Evolutionary conservation across 2,888 invertebrate genomes (phyloP).

Genomic region (Dryomyza anilis): DNA sequence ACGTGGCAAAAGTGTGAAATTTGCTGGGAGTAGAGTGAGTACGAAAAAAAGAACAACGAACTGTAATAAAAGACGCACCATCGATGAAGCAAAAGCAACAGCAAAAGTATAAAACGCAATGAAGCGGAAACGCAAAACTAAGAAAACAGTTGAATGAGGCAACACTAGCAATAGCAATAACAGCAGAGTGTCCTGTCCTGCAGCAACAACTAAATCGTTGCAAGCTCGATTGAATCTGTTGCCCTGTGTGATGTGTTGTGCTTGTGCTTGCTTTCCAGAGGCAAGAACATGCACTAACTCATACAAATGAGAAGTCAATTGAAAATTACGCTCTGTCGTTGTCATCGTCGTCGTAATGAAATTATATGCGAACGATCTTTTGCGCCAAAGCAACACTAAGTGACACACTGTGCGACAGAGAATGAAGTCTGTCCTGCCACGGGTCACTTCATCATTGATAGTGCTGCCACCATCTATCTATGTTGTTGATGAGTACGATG

Average conservation of each 20-base stretch:
- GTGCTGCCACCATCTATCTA: neutral
- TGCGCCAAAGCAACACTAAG: conserved; percentile 13
- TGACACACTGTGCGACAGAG: neutral
- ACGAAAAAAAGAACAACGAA: conserved; percentile 10
- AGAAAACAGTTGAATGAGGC: conserved; percentile 14
- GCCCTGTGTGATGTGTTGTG: conserved; percentile 23
- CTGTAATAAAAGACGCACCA: conserved; percentile 23
- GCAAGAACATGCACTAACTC: neutral
- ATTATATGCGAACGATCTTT: conserved; percentile 35
- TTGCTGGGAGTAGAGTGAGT: too few species aligned
- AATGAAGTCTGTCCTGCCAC: neutral
- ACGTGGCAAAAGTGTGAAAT: conserved; percentile 32
- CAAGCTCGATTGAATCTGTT: conserved; percentile 37
- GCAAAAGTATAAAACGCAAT: conserved; percentile 33
- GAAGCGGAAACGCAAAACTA: conserved; percentile 31
- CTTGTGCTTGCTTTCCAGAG: conserved; percentile 29
- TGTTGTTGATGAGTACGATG: neutral
- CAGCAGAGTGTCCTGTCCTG: conserved; percentile 17
- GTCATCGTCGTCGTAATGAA: conserved; percentile 38
- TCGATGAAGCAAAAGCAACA: too few species aligned
- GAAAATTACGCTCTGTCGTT: conserved; percentile 39
- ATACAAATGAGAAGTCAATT: conserved; percentile 40
- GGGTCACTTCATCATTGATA: too few species aligned
- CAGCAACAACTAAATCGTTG: conserved; percentile 10
- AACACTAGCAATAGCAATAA: neutral